Percentiles rank a stretch among this genome's conserved stretches.
phyloP scores from a whole-genome alignment of 2,113 vertebrate genomes.

The Phalacrocorax pelagicus region DNA sequence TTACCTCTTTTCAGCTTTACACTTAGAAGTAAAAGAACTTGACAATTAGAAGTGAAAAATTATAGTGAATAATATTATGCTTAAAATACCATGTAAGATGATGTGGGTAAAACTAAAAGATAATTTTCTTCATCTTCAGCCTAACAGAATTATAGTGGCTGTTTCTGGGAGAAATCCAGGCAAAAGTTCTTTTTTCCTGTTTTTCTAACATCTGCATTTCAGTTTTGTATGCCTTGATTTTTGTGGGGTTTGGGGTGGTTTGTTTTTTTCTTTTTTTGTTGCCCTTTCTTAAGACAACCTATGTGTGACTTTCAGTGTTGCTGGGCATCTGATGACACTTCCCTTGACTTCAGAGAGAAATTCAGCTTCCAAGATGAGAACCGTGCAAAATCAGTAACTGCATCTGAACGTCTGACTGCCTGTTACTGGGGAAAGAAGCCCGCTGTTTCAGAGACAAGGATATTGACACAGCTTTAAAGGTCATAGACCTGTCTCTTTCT shows the following conservation, averaged over 20 bases:
- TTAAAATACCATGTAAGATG: background rate
- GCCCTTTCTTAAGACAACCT: background rate
- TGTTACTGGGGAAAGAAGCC: background rate
- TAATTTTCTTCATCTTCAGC: background rate
- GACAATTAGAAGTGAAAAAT: background rate
- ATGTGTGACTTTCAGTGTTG: background rate
- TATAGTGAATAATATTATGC: background rate
- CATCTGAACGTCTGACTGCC: background rate
- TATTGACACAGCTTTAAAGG: background rate
- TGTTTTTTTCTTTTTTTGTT: background rate
- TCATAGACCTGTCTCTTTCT: background rate
- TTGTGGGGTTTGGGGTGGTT: background rate
- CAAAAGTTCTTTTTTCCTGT: background rate
- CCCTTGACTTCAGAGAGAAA: background rate
- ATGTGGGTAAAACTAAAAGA: background rate
- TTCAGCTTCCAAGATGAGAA: background rate
- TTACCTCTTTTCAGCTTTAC: background rate
- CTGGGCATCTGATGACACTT: background rate
- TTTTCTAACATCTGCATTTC: background rate
- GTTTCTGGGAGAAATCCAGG: background rate
- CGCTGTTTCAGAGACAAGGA: fast-evolving
- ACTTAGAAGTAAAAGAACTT: background rate
- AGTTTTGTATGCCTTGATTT: background rate
- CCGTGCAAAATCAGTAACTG: background rate
- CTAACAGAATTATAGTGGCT: background rate